Conservation (phyloP, 2,888 invertebrate species). For the Cenopis cana region DNA sequence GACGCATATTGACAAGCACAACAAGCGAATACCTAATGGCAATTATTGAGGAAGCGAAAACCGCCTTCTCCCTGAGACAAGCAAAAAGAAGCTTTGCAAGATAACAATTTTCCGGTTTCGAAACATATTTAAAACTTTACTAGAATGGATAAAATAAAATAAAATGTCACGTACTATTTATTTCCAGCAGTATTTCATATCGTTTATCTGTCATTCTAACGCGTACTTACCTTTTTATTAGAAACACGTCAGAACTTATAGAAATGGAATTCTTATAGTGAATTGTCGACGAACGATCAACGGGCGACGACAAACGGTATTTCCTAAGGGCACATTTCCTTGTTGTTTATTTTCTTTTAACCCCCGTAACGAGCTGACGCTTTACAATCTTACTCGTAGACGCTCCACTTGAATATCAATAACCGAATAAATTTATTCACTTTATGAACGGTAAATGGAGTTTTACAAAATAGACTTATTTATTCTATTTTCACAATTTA, state of each 20-base stretch:
- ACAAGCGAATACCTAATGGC: too few species aligned
- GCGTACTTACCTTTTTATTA: slow-evolving; percentile 2
- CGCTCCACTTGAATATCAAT: slow-evolving; percentile 15
- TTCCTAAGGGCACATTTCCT: slow-evolving; percentile 29
- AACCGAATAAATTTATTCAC: slow-evolving; percentile 15
- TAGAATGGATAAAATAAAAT: too few species aligned
- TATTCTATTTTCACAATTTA: background rate
- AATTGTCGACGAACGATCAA: slow-evolving; percentile 16
- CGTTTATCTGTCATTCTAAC: slow-evolving; percentile 4
- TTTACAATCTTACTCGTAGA: slow-evolving; percentile 24
- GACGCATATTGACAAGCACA: too few species aligned
- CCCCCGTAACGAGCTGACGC: slow-evolving; percentile 20
- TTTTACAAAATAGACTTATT: background rate
- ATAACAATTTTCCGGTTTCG: too few species aligned
- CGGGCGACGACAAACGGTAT: slow-evolving; percentile 22
- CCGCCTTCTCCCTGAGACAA: too few species aligned
- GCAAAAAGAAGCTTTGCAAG: too few species aligned
- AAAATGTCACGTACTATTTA: too few species aligned
- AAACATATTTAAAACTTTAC: too few species aligned
- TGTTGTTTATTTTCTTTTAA: slow-evolving; percentile 28
- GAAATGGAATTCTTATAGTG: slow-evolving; percentile 9
- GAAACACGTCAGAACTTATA: slow-evolving; percentile 6
- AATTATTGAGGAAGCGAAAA: too few species aligned
- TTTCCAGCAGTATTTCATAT: slow-evolving; percentile 1
- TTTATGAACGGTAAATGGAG: slow-evolving; percentile 10